phyloP scores from a whole-genome alignment of 2,888 invertebrate genomes.

The Polylopha cassiicola region DNA sequence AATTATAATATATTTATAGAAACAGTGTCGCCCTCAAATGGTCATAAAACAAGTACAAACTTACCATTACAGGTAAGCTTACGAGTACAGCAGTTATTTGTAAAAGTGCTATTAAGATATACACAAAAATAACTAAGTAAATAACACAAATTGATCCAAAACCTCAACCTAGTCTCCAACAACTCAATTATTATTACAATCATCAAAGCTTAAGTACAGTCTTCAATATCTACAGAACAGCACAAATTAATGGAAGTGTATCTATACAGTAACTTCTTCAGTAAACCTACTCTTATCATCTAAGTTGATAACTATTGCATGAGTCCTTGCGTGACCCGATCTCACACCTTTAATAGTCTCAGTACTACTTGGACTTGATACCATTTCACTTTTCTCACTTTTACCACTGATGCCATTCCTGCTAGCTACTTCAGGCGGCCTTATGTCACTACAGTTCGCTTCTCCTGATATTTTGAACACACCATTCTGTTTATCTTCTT shows the following conservation, averaged over 20 bases:
- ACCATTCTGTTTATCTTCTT: conserved; percentile 60
- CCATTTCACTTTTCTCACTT: conserved; percentile 60
- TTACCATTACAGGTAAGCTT: too few species aligned
- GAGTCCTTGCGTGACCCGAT: conserved; percentile 84
- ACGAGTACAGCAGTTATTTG: too few species aligned
- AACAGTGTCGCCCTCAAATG: too few species aligned
- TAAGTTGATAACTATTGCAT: conserved; percentile 87
- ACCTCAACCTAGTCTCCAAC: conserved; percentile 9
- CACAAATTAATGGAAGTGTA: conserved; percentile 12
- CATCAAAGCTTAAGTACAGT: conserved; percentile 45
- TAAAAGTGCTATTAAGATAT: too few species aligned
- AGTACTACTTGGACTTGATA: conserved; percentile 56
- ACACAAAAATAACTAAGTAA: conserved; percentile 9
- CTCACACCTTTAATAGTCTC: conserved; percentile 60
- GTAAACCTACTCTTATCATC: conserved; percentile 89
- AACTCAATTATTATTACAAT: conserved; percentile 12
- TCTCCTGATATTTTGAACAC: conserved; percentile 71
- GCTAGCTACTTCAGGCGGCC: conserved; percentile 59
- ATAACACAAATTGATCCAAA: conserved; percentile 8
- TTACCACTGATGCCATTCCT: conserved; percentile 53
- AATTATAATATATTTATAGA: too few species aligned
- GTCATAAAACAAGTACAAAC: too few species aligned
- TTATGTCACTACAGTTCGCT: conserved; percentile 63
- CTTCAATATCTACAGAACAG: conserved; percentile 27
- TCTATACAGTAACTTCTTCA: conserved; percentile 87